Base-by-base conservation (phyloP, 1,140 invertebrate species). In the Solenopsis invicta region DNA sequence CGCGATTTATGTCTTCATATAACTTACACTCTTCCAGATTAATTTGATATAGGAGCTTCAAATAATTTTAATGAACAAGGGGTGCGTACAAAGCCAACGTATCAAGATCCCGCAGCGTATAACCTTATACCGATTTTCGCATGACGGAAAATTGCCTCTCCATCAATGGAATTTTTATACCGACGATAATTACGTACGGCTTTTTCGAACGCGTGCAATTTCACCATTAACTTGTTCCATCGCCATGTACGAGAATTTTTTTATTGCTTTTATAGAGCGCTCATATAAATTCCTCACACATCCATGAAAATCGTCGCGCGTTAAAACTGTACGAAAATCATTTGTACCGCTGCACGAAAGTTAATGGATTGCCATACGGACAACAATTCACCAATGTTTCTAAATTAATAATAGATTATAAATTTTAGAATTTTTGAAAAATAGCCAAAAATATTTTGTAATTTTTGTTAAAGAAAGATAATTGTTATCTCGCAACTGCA, bases 161-260 rank as follows among this genome's bases (percentile, higher is more conserved):
- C 29, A 34, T 61, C 64, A 45, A 74, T 72, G 80, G 56, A 89
- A 89, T 88, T 89, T 89, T 89, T 88, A 88, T 85, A 74, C 13
- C 29, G 3, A 41, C 29, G 56, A 72, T 74, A 77, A 85, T 74
- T 84, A 52, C 69, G 5, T 8, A 50, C 16, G 5, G 21, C n/a
- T 85, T 56, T 72, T 76, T 34, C 67, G 66, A 78, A 67, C 59
- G 9, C 59, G 21, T 61, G 34, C 69, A 61, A 74, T 84, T 61
- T 72, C 52, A 24, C 71, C 54, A 69, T 89, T 88, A 86, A 85
- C 71, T 78, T 62, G 71, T 89, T 85, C 59, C 29, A 54, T 48
- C 87, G 52, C 4, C 13, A 50, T 29, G 37, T 24, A 48, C 13
- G 24, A 61, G 54, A 61, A 24, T 61, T 84, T 84, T 82, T 84